Evolutionary conservation across 1,140 invertebrate genomes (phyloP).

Genomic region (Drosophila neocordata): DNA sequence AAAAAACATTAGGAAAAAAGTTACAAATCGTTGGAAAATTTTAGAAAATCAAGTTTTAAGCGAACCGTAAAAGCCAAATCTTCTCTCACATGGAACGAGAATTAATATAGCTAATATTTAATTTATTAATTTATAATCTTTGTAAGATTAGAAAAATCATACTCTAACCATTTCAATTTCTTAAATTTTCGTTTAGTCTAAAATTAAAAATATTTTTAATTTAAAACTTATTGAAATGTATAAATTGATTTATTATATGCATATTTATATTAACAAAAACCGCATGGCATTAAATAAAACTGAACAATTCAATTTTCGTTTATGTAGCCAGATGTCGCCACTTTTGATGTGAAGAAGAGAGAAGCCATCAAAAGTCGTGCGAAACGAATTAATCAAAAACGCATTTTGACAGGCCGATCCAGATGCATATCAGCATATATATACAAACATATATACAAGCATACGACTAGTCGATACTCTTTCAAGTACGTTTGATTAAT

Average conservation of each 20-base stretch:
- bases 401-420: slow-evolving; percentile 21
- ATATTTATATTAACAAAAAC: slow-evolving; percentile 3
- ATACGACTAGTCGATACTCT: slow-evolving; percentile 14
- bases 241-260: not conserved
- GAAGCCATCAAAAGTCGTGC: slow-evolving; percentile 18
- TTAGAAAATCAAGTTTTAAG: too few relatives aligned
- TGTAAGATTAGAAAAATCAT: too few relatives aligned
- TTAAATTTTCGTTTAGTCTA: too few relatives aligned
- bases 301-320: slow-evolving; percentile 6
- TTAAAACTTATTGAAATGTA: too few relatives aligned
- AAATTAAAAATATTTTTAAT: too few relatives aligned
- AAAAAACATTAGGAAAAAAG: too few relatives aligned
- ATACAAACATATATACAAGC: not conserved
- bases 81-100: too few relatives aligned
- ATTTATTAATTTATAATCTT: too few relatives aligned
- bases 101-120: too few relatives aligned
- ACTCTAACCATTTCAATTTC: too few relatives aligned
- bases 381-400: slow-evolving; percentile 36
- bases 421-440: not conserved
- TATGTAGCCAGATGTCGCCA: slow-evolving; percentile 17
- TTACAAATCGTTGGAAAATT: too few relatives aligned
- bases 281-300: slow-evolving; percentile 1
- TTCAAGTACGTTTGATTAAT: slow-evolving; percentile 61
- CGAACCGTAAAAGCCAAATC: too few relatives aligned
- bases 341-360: slow-evolving; percentile 19